Base-by-base conservation (phyloP, 2,797 vertebrate genomes). In the Malurus splendens region DNA sequence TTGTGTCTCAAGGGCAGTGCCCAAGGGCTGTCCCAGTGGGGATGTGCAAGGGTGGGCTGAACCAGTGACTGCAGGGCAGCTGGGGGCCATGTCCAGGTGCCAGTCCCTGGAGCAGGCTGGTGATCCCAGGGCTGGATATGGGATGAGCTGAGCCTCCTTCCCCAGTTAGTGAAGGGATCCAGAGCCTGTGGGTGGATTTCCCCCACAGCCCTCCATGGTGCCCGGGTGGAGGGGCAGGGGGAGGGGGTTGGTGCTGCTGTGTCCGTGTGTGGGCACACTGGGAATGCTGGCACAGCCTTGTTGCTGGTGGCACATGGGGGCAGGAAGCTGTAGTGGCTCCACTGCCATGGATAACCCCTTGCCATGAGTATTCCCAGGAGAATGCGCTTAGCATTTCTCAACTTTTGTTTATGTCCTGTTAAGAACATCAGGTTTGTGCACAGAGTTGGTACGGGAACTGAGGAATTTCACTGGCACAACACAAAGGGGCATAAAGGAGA, bases 231-330 rank as follows among this genome's bases (percentile, higher is more conserved):
- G 12, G 18, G 20, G 14, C 4, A 8, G 28, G 52, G 9, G 6
- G 13, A 19, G 8, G 15, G 16, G 7, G 4, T 0, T 20, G 23
- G 32, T 33, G 59, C 19, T 14, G 19, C 2, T 18, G 59, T 36
- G 42, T 14, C 6, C 8, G 0, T 2, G 7, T 4, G 12, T 1
- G 5, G 57, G 32, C 48, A 38, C 12, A 2, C 3, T 0, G 13
- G 64, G 14, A 67, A n/a, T 2, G 33, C 22, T 18, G 47, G 25
- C 67, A 59, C 44, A 28, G 54, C 62, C 32, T 8, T 54, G 32
- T 45, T 47, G 55, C 30, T 18, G 32, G 12, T 7, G 24, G 10
- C 41, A n/a, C 1, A 0, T 0, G 1, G 4, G 6, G 16, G 7
- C 9, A 6, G 0, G 4, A 32, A 33, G 47, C 9, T 15, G 18